These are phyloP conservation scores for Neodiprion virginianus DNA, from an alignment of 1,140 invertebrate species.

Conservation along the genomic window DNA sequence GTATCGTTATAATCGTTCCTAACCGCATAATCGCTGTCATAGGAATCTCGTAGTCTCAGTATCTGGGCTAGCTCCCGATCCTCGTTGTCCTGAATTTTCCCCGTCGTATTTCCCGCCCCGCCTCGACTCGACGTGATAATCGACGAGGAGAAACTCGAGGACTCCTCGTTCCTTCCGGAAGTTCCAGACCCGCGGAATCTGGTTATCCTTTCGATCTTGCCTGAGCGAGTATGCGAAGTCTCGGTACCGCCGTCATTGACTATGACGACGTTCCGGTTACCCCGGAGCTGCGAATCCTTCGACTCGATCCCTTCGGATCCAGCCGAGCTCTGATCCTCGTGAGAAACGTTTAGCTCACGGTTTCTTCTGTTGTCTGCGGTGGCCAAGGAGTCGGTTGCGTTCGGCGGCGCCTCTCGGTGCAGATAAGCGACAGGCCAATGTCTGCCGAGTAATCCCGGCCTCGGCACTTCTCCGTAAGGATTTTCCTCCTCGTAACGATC, in stretches of 20 bases:
- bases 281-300: too few species aligned
- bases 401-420: conserved; percentile 69
- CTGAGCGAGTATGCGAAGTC: background rate
- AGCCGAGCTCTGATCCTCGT: too few species aligned
- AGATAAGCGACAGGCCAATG: conserved; percentile 74
- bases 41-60: background rate
- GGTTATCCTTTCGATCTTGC: background rate
- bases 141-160: too few species aligned
- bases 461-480: conserved; percentile 18
- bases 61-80: background rate
- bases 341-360: background rate
- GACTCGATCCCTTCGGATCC: too few species aligned
- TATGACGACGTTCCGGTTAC: background rate
- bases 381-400: conserved; percentile 41
- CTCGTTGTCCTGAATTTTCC: background rate
- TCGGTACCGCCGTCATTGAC: too few species aligned
- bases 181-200: background rate
- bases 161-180: too few species aligned
- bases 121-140: too few species aligned
- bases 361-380: conserved; percentile 20
- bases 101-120: background rate
- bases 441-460: conserved; percentile 43
- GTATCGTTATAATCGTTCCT: background rate
- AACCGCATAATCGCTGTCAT: background rate
- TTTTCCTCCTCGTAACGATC: conserved; percentile 11